phyloP scores from a whole-genome alignment of 2,797 vertebrate genomes.

The Glossophaga mutica region DNA sequence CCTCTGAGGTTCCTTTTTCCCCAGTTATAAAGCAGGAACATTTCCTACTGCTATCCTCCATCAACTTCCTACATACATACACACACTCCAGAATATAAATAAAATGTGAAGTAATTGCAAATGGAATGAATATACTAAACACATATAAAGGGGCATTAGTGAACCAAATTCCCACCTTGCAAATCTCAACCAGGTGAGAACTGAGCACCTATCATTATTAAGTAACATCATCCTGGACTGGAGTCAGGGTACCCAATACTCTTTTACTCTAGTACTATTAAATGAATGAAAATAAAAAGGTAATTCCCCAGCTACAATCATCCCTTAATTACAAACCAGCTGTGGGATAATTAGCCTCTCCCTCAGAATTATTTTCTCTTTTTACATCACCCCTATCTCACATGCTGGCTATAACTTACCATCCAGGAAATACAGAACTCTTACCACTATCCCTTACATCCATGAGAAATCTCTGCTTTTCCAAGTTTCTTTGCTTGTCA shows the following conservation, averaged over 20 bases:
- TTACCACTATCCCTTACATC: background rate
- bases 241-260: conserved; percentile 44
- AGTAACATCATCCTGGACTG: conserved; percentile 44
- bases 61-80: background rate
- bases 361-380: conserved; percentile 44
- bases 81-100: background rate
- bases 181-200: conserved; percentile 43
- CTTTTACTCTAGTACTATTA: conserved; percentile 56
- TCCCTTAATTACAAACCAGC: conserved; percentile 41
- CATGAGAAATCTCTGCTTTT: background rate
- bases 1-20: background rate
- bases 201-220: conserved; percentile 50
- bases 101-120: background rate
- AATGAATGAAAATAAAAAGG: conserved; percentile 73
- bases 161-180: conserved; percentile 5
- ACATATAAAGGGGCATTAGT: background rate
- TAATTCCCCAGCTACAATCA: conserved; percentile 67
- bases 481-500: conserved; percentile 38
- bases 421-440: background rate
- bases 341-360: conserved; percentile 59
- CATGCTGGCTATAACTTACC: background rate
- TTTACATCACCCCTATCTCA: conserved; percentile 51
- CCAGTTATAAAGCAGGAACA: background rate
- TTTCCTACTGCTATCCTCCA: background rate
- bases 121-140: conserved; percentile 4